A percentile compares a stretch with the other conserved stretches of the same genome.
phyloP scores from a whole-genome alignment of 37 sponge, comb jelly and placozoan species.

The Crambe crambe region DNA sequence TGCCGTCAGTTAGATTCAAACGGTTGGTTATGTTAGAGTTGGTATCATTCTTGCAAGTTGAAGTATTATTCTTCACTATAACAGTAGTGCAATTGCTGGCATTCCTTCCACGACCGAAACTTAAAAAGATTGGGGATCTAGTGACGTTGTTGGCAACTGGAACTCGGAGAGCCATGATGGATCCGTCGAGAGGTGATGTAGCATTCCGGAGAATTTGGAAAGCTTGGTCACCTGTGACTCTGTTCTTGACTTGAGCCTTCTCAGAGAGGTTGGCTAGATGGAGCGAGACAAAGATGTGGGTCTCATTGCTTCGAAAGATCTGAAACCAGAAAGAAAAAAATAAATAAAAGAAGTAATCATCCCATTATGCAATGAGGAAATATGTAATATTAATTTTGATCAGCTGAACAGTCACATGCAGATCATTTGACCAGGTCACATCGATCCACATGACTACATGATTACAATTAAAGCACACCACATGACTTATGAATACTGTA shows the following conservation, averaged over 20 bases:
- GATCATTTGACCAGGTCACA: no score
- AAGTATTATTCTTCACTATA: not conserved
- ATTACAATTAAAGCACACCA: no score
- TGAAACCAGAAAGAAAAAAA: slow-evolving; percentile 1
- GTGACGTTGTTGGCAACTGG: not conserved
- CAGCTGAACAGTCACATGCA: no score
- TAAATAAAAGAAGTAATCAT: not conserved
- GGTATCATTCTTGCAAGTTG: not conserved
- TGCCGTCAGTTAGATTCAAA: slow-evolving; percentile 9
- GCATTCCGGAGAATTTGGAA: not conserved
- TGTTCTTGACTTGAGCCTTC: not conserved
- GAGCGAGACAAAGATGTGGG: slow-evolving; percentile 17
- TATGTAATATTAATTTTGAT: no score
- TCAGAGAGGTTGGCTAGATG: slow-evolving; percentile 33
- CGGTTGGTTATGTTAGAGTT: slow-evolving; percentile 1
- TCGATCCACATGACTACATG: no score
- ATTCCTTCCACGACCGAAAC: not conserved
- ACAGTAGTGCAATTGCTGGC: not conserved
- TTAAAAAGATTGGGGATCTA: not conserved
- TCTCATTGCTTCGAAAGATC: slow-evolving; percentile 3
- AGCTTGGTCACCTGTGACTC: not conserved
- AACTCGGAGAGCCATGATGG: slow-evolving; percentile 19
- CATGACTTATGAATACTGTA: no score
- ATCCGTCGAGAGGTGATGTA: no score
- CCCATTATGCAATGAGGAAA: no score